phyloP scores from a whole-genome alignment of 2,113 vertebrate species.

The Lates calcarifer region DNA sequence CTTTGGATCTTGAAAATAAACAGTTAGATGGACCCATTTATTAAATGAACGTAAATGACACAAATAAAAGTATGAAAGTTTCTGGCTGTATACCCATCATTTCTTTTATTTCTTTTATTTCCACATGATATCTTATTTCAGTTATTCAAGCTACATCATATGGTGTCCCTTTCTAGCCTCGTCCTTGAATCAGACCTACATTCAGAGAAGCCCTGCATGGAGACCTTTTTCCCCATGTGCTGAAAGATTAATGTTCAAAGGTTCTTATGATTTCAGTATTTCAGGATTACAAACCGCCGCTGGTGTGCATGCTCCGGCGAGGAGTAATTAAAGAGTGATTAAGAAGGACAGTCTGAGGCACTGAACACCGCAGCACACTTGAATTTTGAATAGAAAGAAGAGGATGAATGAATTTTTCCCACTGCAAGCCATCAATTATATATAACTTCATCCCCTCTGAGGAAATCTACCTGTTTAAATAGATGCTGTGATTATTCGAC shows the following conservation, averaged over 20 bases:
- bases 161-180: neutral
- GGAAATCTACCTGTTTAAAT: slow-evolving; percentile 53
- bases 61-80: neutral
- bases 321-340: slow-evolving; percentile 67
- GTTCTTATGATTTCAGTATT: slow-evolving; percentile 51
- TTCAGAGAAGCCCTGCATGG: neutral
- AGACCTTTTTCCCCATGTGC: neutral
- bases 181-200: slow-evolving; percentile 3
- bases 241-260: slow-evolving; percentile 48
- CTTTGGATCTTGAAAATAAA: no score
- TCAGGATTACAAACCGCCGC: slow-evolving; percentile 40
- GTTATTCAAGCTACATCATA: neutral
- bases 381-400: slow-evolving; percentile 54
- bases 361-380: slow-evolving; percentile 18
- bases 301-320: slow-evolving; percentile 41
- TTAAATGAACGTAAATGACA: neutral
- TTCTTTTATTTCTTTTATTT: neutral
- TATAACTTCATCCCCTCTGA: slow-evolving; percentile 41
- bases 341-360: slow-evolving; percentile 38
- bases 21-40: no score
- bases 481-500: slow-evolving; percentile 52
- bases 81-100: neutral
- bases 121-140: neutral
- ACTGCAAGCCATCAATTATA: slow-evolving; percentile 62
- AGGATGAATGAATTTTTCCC: slow-evolving; percentile 35